Evolutionary conservation across 2,888 invertebrate genomes (phyloP), one percentile per base, ranked within the genome.

Genomic region (Sarcophaga rosellei): DNA sequence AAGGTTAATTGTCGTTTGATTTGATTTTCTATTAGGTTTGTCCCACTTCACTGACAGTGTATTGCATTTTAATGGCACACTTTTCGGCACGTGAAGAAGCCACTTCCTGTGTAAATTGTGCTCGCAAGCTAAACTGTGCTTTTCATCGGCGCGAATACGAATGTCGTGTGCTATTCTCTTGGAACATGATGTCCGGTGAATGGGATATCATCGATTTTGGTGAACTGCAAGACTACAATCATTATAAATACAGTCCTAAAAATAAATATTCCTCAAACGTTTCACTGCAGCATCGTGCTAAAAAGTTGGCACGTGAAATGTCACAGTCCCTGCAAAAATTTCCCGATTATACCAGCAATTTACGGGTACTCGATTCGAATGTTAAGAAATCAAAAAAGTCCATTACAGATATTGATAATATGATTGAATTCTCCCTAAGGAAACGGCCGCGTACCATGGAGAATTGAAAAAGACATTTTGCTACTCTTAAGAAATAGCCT

Each of bases 151-250:
- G 91, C 1, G 92, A 92, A 80, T 93, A 91, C 81, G 93, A 93
- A 78, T 93, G 93, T 76, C 92, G 92, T 3, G 92, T 93, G 47
- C 90, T 93, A 2, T 93, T 93, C 78, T 91, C 92, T 11, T 93
- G 93, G 93, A 93, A 93, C 75, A 93, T 93, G 91, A 91, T 92
- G 77, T 88, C 90, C 12, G 93, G 93, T 1, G 91, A 91, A 77
- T 93, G 93, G 93, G 91, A 92, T 81, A 92, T 93, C 3, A 87
- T 93, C 2, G 93, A 93, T 84, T 93, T 92, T 88, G 93, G 93
- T 3, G 92, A 93, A 72, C 88, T 93, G 0, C 90, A 90, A 25
- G 93, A 93, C 88, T 87, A 87, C 45, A 89, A 88, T 62, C 90
- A 90, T 0, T 88, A 91, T 0, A 91, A 89, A 44, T 88, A 89